A percentile compares a stretch with the other conserved stretches of the same genome.
Evolutionary conservation across 2,113 vertebrate species (phyloP).

Genomic region (Notarius quadriscutis): DNA sequence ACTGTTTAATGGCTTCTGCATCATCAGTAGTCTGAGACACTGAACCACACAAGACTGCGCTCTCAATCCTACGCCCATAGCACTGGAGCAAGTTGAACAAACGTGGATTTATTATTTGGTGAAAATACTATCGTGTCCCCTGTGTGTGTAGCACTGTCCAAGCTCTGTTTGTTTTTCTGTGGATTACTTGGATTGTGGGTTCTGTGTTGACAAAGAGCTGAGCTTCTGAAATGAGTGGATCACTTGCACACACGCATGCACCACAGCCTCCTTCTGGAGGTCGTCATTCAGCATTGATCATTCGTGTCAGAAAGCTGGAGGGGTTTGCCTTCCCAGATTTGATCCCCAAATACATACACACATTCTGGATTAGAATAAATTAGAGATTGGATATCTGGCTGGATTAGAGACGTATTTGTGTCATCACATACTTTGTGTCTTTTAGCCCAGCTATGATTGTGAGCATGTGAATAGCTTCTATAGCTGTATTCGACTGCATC

Average conservation of each 20-base stretch:
- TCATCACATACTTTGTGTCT: neutral
- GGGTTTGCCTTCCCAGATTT: neutral
- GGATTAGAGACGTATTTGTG: neutral
- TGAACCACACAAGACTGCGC: neutral
- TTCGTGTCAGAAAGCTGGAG: neutral
- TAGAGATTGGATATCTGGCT: neutral
- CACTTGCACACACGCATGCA: conserved; percentile 1
- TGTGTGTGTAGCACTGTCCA: neutral
- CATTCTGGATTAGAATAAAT: neutral
- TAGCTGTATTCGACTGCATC: neutral
- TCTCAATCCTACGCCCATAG: neutral
- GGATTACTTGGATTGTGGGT: conserved; percentile 22
- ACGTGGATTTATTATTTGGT: conserved; percentile 9
- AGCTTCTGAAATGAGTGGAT: neutral
- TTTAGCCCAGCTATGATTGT: neutral
- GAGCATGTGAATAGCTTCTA: neutral
- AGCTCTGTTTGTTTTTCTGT: conserved; percentile 35
- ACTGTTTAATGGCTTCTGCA: neutral
- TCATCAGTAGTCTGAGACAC: neutral
- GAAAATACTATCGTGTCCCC: neutral
- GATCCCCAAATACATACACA: neutral
- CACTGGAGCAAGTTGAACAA: neutral
- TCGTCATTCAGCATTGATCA: conserved; percentile 4
- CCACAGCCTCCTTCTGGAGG: conserved; percentile 16
- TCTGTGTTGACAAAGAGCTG: conserved; percentile 31